phyloP scores from a whole-genome alignment of 2,888 invertebrate genomes.

The Eucera pruinosa region DNA sequence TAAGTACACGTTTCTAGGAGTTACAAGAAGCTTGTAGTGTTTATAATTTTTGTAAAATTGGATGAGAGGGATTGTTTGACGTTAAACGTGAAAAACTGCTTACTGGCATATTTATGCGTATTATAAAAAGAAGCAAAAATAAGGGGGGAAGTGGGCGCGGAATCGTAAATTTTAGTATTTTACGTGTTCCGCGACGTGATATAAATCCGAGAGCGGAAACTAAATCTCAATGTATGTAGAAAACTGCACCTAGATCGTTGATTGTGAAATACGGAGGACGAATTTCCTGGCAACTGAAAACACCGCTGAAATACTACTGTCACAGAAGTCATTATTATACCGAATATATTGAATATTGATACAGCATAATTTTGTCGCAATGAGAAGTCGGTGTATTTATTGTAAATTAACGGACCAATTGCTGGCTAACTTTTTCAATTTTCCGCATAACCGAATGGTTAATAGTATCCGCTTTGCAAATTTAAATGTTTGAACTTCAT shows the following conservation, averaged over 20 bases:
- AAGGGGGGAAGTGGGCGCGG: not conserved
- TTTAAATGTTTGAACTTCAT: too few species aligned
- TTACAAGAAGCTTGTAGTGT: too few species aligned
- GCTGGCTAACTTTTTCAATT: too few species aligned
- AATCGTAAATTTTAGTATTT: constrained; percentile 32
- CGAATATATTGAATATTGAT: too few species aligned
- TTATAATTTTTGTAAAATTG: not conserved
- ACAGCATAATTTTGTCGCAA: too few species aligned
- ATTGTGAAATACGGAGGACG: constrained; percentile 21
- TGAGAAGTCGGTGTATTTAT: not conserved
- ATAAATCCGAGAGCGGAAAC: constrained; percentile 21
- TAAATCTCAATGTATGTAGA: constrained; percentile 43
- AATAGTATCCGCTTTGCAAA: too few species aligned
- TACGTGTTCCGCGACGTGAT: constrained; percentile 1
- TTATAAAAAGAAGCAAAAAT: not conserved
- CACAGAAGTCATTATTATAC: not conserved
- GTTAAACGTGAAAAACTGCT: constrained; percentile 1
- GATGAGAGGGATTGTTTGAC: not conserved
- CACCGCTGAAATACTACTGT: not conserved
- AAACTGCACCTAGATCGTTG: constrained; percentile 31
- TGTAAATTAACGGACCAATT: too few species aligned
- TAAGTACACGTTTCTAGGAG: too few species aligned
- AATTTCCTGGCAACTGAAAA: constrained; percentile 8
- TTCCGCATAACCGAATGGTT: too few species aligned
- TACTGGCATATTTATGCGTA: not conserved